A percentile compares a stretch with the other conserved stretches of the same genome.
phyloP scores from a whole-genome alignment of 1,140 invertebrate genomes.

The Oedothorax gibbosus region DNA sequence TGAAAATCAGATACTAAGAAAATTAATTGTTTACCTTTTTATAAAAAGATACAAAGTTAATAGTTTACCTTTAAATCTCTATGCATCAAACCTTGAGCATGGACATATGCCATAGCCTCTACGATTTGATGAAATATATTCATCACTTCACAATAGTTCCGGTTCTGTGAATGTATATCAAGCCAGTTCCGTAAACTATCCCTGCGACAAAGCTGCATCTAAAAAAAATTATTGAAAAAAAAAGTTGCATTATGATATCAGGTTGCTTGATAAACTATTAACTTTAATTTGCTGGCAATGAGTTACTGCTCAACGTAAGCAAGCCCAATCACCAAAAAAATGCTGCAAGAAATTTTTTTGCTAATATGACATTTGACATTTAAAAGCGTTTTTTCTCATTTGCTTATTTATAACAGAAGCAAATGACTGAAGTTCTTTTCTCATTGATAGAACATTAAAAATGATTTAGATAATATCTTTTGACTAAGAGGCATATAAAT shows the following conservation, averaged over 20 bases:
- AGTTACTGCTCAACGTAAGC: too few species aligned
- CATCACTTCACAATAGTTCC: constrained; percentile 73
- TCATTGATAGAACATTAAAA: too few species aligned
- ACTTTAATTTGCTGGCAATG: neutral
- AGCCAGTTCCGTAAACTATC: constrained; percentile 94
- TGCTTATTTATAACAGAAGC: too few species aligned
- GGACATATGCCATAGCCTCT: constrained; percentile 94
- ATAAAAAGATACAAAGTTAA: too few species aligned
- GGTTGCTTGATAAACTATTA: neutral
- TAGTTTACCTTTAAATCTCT: constrained; percentile 91
- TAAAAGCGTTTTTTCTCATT: too few species aligned
- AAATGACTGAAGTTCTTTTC: too few species aligned
- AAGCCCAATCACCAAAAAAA: too few species aligned
- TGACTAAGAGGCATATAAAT: too few species aligned
- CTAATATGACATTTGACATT: too few species aligned
- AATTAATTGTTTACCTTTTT: constrained; percentile 73
- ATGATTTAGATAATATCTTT: too few species aligned
- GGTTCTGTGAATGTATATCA: constrained; percentile 62
- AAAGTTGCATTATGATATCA: neutral
- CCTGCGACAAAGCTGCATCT: constrained; percentile 94
- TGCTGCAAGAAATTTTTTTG: too few species aligned
- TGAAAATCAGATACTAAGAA: too few species aligned
- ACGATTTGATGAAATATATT: constrained; percentile 93
- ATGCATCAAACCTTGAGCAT: constrained; percentile 90
- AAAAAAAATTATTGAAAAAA: constrained; percentile 70